These are phyloP conservation scores for Diachrysia chrysitis DNA, from an alignment of 2,888 invertebrate species.

Conservation along the genomic window DNA sequence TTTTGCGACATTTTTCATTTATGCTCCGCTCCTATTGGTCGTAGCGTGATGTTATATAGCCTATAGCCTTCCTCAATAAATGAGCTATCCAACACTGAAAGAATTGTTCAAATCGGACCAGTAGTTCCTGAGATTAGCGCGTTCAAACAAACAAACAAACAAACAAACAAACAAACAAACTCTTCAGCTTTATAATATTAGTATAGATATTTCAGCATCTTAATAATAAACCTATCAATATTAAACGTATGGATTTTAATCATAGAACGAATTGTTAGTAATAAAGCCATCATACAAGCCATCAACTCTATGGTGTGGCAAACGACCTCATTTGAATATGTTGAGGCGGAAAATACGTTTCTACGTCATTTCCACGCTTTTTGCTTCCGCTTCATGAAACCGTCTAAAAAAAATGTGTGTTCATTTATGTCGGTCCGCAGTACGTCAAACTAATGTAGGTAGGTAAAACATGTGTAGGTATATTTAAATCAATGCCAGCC, in stretches of 20 bases:
- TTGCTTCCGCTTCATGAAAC: slow-evolving; percentile 10
- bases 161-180: no score
- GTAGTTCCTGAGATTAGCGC: no score
- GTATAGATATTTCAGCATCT: background rate
- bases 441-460: slow-evolving; percentile 41
- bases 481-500: slow-evolving; percentile 30
- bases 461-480: slow-evolving; percentile 11
- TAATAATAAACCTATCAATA: background rate
- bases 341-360: slow-evolving; percentile 16
- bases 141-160: no score
- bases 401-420: slow-evolving; percentile 26
- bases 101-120: no score
- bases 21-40: no score
- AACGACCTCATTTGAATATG: slow-evolving; percentile 51
- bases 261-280: slow-evolving; percentile 11
- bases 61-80: no score
- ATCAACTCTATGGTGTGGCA: slow-evolving; percentile 6
- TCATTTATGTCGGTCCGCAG: slow-evolving; percentile 31
- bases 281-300: slow-evolving; percentile 24
- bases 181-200: no score
- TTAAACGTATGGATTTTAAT: background rate
- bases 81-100: no score
- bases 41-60: no score
- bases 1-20: no score
- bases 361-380: slow-evolving; percentile 29